These are phyloP conservation scores for Gila robusta DNA, from an alignment of 2,797 vertebrate species.

Conservation along the genomic window DNA sequence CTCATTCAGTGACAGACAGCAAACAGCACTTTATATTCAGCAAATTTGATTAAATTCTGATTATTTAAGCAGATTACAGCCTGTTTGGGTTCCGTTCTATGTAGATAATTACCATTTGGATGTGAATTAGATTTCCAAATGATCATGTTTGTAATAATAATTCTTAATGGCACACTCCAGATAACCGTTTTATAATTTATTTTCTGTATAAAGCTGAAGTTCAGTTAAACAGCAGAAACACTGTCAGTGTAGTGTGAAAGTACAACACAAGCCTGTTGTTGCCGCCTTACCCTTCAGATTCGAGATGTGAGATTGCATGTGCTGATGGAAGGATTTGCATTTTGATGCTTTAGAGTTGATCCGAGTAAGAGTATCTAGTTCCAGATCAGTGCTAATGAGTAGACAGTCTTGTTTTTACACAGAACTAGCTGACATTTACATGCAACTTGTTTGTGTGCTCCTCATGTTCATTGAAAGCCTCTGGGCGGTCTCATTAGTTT, in stretches of 20 bases:
- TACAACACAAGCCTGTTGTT: neutral
- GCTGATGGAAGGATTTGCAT: constrained; percentile 22
- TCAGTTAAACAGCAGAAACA: neutral
- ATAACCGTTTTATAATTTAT: neutral
- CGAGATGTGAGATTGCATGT: neutral
- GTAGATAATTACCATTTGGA: constrained; percentile 12
- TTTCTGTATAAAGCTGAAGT: neutral
- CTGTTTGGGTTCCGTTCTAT: neutral
- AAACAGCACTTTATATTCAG: constrained; percentile 20
- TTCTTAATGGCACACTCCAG: neutral
- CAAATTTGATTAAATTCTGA: constrained; percentile 18
- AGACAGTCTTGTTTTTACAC: constrained; percentile 45
- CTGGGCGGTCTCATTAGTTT: constrained; percentile 57
- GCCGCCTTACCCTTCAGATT: neutral
- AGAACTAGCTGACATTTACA: constrained; percentile 57
- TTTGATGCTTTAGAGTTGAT: neutral
- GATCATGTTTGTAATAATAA: constrained; percentile 29
- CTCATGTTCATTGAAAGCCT: constrained; percentile 52
- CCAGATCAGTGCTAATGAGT: constrained; percentile 47
- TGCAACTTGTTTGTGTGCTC: constrained; percentile 53
- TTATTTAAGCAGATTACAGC: constrained; percentile 9
- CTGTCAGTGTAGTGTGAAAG: neutral
- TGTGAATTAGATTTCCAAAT: constrained; percentile 15
- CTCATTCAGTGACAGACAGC: constrained; percentile 18
- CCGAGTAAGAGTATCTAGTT: constrained; percentile 23